These are phyloP conservation scores for Dynastes grantii DNA, from an alignment of 2,888 invertebrate species.

Conservation along the genomic window DNA sequence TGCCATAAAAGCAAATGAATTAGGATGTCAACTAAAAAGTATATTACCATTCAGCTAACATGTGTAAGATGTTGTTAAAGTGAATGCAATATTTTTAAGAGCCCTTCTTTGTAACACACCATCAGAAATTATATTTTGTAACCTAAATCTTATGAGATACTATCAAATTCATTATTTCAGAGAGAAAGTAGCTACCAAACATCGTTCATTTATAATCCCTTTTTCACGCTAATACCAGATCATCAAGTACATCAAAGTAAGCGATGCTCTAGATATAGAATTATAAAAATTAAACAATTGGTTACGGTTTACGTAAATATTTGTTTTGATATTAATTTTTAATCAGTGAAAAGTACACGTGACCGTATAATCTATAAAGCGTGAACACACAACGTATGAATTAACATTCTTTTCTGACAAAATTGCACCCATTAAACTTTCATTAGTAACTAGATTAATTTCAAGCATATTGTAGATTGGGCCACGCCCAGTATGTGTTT, in stretches of 20 bases:
- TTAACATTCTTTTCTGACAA: conserved; percentile 16
- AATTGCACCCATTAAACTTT: conserved; percentile 14
- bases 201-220: not conserved
- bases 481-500: no score
- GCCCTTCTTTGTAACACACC: no score
- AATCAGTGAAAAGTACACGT: conserved; percentile 7
- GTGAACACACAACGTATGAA: not conserved
- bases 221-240: not conserved
- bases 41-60: not conserved
- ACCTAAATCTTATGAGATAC: no score
- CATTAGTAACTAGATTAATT: conserved; percentile 17
- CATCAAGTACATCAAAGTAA: conserved; percentile 20
- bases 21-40: not conserved
- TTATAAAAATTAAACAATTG: conserved; percentile 21
- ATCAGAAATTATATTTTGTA: no score
- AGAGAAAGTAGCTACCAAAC: not conserved
- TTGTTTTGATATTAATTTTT: conserved; percentile 30
- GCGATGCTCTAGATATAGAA: conserved; percentile 14
- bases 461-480: not conserved
- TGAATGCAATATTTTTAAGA: no score
- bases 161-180: not conserved
- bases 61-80: no score
- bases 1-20: conserved; percentile 2
- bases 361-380: not conserved
- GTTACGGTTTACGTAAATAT: conserved; percentile 6